These are phyloP conservation scores for Colaptes auratus DNA, from an alignment of 2,113 vertebrate genomes.

Conservation along the genomic window DNA sequence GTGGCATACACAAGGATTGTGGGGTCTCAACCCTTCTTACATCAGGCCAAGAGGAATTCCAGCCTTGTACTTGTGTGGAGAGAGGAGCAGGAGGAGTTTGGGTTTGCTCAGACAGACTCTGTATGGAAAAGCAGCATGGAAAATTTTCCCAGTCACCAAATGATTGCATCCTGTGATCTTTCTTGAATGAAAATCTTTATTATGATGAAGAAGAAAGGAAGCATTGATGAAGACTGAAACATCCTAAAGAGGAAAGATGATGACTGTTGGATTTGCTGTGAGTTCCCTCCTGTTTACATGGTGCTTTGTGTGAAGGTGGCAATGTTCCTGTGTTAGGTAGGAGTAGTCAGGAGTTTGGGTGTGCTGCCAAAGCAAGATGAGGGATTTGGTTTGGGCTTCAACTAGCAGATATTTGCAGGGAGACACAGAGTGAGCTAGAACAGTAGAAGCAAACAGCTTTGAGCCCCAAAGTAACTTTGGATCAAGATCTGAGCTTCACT, in stretches of 20 bases:
- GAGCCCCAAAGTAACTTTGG: not conserved
- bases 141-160: not conserved
- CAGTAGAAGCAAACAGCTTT: not conserved
- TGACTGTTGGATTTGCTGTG: not conserved
- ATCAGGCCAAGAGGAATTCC: not conserved
- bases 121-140: not conserved
- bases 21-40: not conserved
- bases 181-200: not conserved
- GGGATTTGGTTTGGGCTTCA: not conserved
- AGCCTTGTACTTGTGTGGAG: not conserved
- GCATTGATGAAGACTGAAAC: not conserved
- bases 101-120: not conserved
- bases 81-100: not conserved
- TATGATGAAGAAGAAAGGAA: not conserved
- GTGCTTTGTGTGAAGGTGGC: not conserved
- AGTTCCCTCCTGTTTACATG: not conserved
- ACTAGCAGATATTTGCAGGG: not conserved
- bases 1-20: rapidly evolving
- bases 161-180: not conserved
- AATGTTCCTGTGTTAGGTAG: not conserved
- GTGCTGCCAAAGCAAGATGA: not conserved
- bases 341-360: not conserved
- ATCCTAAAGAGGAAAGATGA: not conserved
- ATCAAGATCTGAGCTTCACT: not conserved
- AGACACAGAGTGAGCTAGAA: not conserved